Evolutionary conservation across 2,113 vertebrate genomes (phyloP).

Genomic region (Lethenteron camtschaticum): DNA sequence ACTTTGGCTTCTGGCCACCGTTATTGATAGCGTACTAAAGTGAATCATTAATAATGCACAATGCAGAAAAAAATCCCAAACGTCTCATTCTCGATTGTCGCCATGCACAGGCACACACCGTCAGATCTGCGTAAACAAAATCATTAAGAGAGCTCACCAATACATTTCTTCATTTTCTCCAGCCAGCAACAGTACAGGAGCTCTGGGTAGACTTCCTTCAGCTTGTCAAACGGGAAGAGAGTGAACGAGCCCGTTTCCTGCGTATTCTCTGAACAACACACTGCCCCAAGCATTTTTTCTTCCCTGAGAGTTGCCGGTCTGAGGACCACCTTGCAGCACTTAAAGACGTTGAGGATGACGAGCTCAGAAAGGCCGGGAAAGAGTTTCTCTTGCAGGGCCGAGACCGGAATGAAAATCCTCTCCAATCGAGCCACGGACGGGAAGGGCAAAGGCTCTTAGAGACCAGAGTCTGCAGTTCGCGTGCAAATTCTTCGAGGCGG

Average conservation of each 20-base stretch:
- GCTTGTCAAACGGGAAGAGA: constrained; percentile 3
- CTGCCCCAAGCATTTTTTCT: background rate
- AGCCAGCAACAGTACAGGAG: background rate
- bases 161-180: too few species aligned
- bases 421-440: constrained; percentile 1
- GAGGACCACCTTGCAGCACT: background rate
- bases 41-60: too few species aligned
- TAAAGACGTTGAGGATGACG: background rate
- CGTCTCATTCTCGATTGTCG: too few species aligned
- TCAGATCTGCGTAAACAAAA: too few species aligned
- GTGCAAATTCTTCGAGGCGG: too few species aligned
- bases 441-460: background rate
- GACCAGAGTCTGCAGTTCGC: background rate
- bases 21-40: too few species aligned
- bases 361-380: background rate
- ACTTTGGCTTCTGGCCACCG: too few species aligned
- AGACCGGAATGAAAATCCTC: background rate
- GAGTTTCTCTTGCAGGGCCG: background rate
- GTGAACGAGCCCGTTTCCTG: background rate
- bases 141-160: too few species aligned
- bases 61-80: too few species aligned
- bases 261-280: background rate
- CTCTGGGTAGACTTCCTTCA: constrained; percentile 4
- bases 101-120: too few species aligned
- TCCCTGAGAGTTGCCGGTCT: constrained; percentile 1